Evolutionary conservation across 2,113 vertebrate genomes (phyloP), one percentile per base, ranked within the genome.

Genomic region (Micronycteris hirsuta): DNA sequence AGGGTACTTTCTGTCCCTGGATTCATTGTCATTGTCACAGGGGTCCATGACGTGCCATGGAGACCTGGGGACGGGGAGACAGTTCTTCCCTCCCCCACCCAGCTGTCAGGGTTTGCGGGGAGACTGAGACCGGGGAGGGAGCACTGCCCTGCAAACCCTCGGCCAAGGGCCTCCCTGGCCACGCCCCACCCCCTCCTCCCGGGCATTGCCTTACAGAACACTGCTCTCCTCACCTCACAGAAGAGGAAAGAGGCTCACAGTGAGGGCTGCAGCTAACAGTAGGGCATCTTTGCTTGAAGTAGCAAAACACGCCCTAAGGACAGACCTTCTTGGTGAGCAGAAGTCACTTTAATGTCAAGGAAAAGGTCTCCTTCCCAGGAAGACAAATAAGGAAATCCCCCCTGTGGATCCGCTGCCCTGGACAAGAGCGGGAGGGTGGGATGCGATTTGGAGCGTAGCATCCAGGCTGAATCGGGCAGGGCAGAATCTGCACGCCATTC

Each of bases 151-250:
- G 41, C 43, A 71, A 41, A 31, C 24, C 15, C 61, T 13, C 12
- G 43, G 82, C 26, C 5, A 24, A 58, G 26, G 22, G 13, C 36
- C 81, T 45, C 56, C 26, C 56, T 0, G 3, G 45, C 38, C 38
- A 20, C 0, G 1, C 5, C 16, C 47, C 20, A 1, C 13, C 14
- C 58, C 49, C 63, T 31, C 43, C 14, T 73, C n/a, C 70, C 26
- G 28, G 33, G 54, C 0, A 17, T 11, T 2, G 0, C 61, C 58
- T 73, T 31, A 4, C 1, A 10, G 74, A 36, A 3, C 5, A 26
- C 73, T 17, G 0, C 9, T 61, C 45, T 16, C 54, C 43, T 77
- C 58, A 16, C 26, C 12, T 54, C 28, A 56, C 49, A 36, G 63
- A 68, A 70, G 65, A 54, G 45, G 77, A 68, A 58, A 65, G 63